phyloP scores from a whole-genome alignment of 2,113 vertebrate genomes.

The Trichomycterus rosablanca region DNA sequence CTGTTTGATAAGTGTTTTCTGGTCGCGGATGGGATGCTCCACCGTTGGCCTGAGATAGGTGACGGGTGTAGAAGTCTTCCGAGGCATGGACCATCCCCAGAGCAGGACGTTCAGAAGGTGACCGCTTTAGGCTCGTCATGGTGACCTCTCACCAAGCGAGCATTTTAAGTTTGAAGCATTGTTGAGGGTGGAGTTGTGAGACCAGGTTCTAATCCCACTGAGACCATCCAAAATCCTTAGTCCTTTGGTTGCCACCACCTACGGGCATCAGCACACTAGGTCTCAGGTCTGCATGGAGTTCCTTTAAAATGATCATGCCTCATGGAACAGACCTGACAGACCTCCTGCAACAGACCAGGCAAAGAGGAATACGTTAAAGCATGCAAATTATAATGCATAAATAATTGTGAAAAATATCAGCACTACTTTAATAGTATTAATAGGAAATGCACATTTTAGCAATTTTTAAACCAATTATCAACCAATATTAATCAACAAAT shows the following conservation, averaged over 20 bases:
- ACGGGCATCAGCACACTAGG: background rate
- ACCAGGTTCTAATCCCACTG: background rate
- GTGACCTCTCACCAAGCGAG: conserved; percentile 45
- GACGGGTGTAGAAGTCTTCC: conserved; percentile 93
- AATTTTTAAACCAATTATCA: too few species aligned
- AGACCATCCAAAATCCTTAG: conserved; percentile 2
- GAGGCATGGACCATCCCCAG: conserved; percentile 78
- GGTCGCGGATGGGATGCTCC: conserved; percentile 85
- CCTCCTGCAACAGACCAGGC: conserved; percentile 2
- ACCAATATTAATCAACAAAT: too few species aligned
- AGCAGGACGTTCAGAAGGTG: conserved; percentile 91
- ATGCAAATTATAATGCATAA: too few species aligned
- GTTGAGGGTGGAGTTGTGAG: background rate
- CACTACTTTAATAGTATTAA: too few species aligned
- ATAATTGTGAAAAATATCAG: too few species aligned
- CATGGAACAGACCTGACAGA: conserved; percentile 2
- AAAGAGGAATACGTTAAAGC: too few species aligned
- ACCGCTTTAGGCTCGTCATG: conserved; percentile 98
- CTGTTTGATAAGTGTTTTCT: conserved; percentile 87
- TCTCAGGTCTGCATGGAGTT: background rate
- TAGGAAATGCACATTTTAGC: too few species aligned
- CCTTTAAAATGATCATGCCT: conserved; percentile 18
- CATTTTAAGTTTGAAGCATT: conserved; percentile 17
- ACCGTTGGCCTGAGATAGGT: conserved; percentile 89
- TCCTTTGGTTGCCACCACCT: conserved; percentile 6